phyloP scores from a whole-genome alignment of 2,888 invertebrate genomes.

The Parascotia fuliginaria region DNA sequence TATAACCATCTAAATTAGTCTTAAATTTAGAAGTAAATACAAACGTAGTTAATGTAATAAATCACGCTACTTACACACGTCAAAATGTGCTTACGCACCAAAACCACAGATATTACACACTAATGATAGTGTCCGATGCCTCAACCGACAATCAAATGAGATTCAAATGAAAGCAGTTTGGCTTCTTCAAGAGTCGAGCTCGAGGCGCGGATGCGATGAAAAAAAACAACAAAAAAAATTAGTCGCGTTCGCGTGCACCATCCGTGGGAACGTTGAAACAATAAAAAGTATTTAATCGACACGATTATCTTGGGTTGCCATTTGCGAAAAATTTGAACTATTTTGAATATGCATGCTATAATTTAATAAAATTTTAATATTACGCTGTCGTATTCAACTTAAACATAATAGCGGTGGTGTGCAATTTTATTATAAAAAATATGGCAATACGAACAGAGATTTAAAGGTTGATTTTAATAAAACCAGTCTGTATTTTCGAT shows the following conservation, averaged over 20 bases:
- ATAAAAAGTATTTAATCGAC: constrained; percentile 62
- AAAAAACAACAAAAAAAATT: constrained; percentile 54
- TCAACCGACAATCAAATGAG: constrained; percentile 72
- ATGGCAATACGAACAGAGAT: constrained; percentile 58
- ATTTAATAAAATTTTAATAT: constrained; percentile 38
- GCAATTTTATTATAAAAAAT: constrained; percentile 56
- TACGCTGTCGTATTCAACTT: constrained; percentile 40
- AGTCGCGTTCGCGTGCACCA: constrained; percentile 71
- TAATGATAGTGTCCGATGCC: constrained; percentile 70
- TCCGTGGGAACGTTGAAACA: constrained; percentile 77
- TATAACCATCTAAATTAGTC: constrained; percentile 40
- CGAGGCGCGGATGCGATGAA: constrained; percentile 73
- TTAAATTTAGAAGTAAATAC: constrained; percentile 49
- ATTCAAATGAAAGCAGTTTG: constrained; percentile 73
- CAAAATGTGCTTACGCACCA: constrained; percentile 70
- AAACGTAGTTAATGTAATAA: constrained; percentile 56
- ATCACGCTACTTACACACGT: constrained; percentile 74
- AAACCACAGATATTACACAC: constrained; percentile 66
- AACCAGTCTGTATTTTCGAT: constrained; percentile 43
- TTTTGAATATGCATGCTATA: constrained; percentile 42
- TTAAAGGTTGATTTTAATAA: constrained; percentile 43
- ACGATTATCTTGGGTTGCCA: constrained; percentile 65
- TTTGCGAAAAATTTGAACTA: constrained; percentile 66
- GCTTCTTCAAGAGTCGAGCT: constrained; percentile 64
- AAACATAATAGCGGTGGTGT: constrained; percentile 55